phyloP scores from a whole-genome alignment of 1,140 invertebrate genomes.

The Dolichoris vasculosae region DNA sequence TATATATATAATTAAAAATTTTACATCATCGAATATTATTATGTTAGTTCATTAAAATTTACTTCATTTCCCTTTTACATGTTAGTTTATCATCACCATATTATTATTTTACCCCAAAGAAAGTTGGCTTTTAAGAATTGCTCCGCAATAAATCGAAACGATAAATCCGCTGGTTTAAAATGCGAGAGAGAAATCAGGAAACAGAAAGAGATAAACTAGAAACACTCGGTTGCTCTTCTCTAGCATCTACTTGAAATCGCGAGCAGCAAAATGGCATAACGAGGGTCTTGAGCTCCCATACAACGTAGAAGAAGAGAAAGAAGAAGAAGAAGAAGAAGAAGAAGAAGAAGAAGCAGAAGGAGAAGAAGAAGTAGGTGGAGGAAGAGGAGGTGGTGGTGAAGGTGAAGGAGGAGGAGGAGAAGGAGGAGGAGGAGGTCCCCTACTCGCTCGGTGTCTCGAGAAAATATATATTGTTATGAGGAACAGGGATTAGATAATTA shows the following conservation, averaged over 20 bases:
- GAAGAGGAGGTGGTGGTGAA: background rate
- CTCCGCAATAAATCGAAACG: background rate
- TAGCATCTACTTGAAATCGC: constrained; percentile 34
- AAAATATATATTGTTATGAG: constrained; percentile 58
- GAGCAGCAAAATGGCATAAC: constrained; percentile 27
- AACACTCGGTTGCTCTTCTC: constrained; percentile 19
- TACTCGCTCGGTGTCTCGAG: background rate
- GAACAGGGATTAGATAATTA: constrained; percentile 58
- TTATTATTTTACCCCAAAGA: no score
- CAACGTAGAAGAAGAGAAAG: background rate
- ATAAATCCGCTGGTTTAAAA: background rate
- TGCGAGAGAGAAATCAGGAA: background rate
- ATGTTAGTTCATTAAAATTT: no score
- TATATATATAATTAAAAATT: no score
- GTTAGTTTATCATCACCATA: no score
- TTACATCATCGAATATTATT: no score
- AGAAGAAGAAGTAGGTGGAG: background rate
- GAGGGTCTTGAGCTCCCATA: background rate
- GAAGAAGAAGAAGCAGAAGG: background rate
- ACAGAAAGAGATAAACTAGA: background rate
- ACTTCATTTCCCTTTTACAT: no score
- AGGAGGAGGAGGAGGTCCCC: background rate
- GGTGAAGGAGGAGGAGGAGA: background rate
- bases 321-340: background rate
- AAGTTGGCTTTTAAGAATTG: no score